These are phyloP conservation scores for Sphyrna mokarran DNA, from an alignment of 2,113 vertebrate genomes.

Conservation along the genomic window DNA sequence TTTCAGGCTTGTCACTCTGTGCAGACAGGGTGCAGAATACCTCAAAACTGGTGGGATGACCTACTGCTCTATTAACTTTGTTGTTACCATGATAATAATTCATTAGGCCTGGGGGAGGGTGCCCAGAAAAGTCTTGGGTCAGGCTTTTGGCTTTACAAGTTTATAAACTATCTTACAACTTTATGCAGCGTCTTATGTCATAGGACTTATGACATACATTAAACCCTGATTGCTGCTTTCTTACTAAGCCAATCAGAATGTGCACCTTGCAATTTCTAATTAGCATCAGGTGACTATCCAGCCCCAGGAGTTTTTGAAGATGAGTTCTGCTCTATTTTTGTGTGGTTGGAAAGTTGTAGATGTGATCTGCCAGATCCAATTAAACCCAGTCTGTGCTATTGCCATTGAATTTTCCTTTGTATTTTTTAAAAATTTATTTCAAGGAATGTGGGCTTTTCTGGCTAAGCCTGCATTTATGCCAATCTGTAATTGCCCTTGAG, in stretches of 20 bases:
- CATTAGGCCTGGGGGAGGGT: neutral
- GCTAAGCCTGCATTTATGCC: no score
- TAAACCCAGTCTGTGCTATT: neutral
- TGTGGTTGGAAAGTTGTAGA: neutral
- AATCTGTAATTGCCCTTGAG: no score
- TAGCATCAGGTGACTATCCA: neutral
- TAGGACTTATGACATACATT: neutral
- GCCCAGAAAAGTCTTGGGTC: neutral
- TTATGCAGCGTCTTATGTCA: neutral
- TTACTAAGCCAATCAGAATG: neutral
- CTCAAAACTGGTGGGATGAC: neutral
- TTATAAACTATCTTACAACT: neutral
- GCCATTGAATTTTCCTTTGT: neutral
- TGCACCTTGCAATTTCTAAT: neutral
- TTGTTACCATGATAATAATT: neutral
- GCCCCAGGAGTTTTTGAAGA: neutral
- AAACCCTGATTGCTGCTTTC: neutral
- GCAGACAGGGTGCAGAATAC: neutral
- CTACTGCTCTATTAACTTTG: neutral
- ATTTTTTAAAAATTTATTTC: no score
- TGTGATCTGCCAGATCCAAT: neutral
- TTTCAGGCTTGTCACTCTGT: neutral
- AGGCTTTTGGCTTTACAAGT: no score
- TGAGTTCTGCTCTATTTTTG: neutral
- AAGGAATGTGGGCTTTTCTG: no score